Evolutionary conservation across 1,140 invertebrate genomes (phyloP), one percentile per base, ranked within the genome.

Genomic region (Drosophila orosa): DNA sequence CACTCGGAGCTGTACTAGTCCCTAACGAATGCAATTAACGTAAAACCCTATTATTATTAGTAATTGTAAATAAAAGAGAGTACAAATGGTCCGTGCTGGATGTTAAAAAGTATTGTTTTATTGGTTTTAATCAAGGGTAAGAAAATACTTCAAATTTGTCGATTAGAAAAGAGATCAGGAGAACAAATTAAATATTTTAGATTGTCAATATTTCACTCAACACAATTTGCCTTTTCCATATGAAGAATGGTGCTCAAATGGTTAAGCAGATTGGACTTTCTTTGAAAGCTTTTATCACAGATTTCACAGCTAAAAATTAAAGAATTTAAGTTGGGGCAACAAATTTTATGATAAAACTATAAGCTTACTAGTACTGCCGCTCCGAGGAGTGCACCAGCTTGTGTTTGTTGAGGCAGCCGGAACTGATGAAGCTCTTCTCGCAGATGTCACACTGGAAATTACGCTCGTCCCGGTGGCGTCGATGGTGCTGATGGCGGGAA

Each of bases 1-100:
- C 58, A 73, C 40, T 19, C 78, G 29, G 82, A 85, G 40, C 52
- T 86, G 24, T 87, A 85, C 77, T 85, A 87, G 82, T 78, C 65
- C 22, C 3, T 8, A 22, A n/a, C 17, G 24, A 50, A 39, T 31
- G 22, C 35, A 75, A 62, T 62, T 40, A 40, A 71, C 40, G 48
- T 75, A 58, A 75, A 61, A 45, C 39, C 37, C 9, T 48, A 62
- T 33, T 35, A 29, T 52, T 42, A 63, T 73, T 60, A 45, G 22
- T 59, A n/a, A 66, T 31, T 83, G 65, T 83, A 84, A 82, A 84
- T 84, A 83, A 72, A 63, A 47, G n/a, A 65, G 45, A 79, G 78
- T 81, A 82, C 79, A 82, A 82, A 82, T 67, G 19, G 33, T 65
- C 60, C 33, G 27, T 19, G 19, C 39, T 7, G 17, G 57, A 52